Conservation (phyloP, 1,140 invertebrate genomes). For the Drosophila novamexicana region DNA sequence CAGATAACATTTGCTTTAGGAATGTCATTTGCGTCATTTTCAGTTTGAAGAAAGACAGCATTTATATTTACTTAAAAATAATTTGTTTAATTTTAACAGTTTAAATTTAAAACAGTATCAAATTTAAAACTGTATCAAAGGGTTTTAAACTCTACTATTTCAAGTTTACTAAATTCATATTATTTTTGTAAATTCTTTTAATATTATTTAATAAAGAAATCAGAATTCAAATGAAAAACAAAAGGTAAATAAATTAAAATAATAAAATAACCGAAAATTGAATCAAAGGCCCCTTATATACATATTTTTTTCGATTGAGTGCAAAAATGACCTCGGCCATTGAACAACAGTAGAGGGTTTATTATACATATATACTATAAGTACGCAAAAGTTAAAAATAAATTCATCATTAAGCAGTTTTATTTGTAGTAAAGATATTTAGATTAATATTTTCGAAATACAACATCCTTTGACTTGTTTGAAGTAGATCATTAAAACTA, state of each 20-base stretch:
- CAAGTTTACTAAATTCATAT: background rate
- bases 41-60: constrained; percentile 43
- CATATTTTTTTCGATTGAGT: background rate
- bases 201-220: no score
- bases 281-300: no score
- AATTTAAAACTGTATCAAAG: background rate
- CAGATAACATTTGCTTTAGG: background rate
- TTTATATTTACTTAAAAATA: constrained; percentile 39
- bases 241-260: background rate
- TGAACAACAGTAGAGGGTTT: background rate
- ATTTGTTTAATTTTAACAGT: background rate
- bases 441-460: constrained; percentile 9
- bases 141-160: background rate
- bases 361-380: background rate
- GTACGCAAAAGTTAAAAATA: constrained; percentile 36
- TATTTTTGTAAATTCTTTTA: no score
- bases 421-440: constrained; percentile 16
- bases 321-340: background rate
- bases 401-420: constrained; percentile 24
- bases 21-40: constrained; percentile 57
- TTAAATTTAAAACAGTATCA: background rate
- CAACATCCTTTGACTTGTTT: constrained; percentile 31
- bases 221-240: no score
- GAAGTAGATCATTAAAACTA: constrained; percentile 31
- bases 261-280: no score